These are phyloP conservation scores for Mugil cephalus DNA, from an alignment of 2,113 vertebrate species.

Conservation along the genomic window DNA sequence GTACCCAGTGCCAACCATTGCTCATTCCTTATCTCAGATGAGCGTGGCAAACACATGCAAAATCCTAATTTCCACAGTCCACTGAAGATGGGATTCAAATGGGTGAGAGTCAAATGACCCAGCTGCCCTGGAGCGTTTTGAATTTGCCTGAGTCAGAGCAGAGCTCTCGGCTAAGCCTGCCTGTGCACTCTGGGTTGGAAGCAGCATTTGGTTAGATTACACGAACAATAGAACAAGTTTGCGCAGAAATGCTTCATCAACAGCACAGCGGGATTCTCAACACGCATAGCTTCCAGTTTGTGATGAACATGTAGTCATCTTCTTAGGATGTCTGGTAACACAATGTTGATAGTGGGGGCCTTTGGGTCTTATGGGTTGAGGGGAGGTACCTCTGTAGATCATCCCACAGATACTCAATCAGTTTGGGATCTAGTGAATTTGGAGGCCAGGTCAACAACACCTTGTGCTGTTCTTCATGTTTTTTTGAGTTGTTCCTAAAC, in stretches of 20 bases:
- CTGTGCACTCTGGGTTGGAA: slow-evolving; percentile 9
- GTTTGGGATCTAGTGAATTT: too few relatives aligned
- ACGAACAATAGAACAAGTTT: slow-evolving; percentile 40
- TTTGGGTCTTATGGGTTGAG: too few relatives aligned
- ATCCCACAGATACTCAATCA: too few relatives aligned
- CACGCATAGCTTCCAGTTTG: background rate
- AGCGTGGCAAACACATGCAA: slow-evolving; percentile 75
- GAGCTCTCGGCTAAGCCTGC: slow-evolving; percentile 21
- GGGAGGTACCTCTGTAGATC: too few relatives aligned
- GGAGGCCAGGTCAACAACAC: too few relatives aligned
- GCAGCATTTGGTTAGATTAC: slow-evolving; percentile 29
- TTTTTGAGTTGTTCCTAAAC: too few relatives aligned
- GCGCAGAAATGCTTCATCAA: background rate
- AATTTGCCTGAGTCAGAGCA: slow-evolving; percentile 44
- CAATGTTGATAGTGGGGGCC: too few relatives aligned
- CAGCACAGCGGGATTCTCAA: slow-evolving; percentile 5
- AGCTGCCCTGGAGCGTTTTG: slow-evolving; percentile 19
- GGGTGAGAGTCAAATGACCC: slow-evolving; percentile 56
- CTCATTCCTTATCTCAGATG: slow-evolving; percentile 48
- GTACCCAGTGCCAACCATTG: slow-evolving; percentile 59
- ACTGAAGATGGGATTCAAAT: slow-evolving; percentile 76
- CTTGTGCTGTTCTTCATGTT: too few relatives aligned
- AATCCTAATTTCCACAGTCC: slow-evolving; percentile 55
- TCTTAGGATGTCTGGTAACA: too few relatives aligned
- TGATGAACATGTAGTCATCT: slow-evolving; percentile 2